These are phyloP conservation scores for Nixonia krombeini DNA, from an alignment of 1,140 invertebrate species.

Conservation along the genomic window DNA sequence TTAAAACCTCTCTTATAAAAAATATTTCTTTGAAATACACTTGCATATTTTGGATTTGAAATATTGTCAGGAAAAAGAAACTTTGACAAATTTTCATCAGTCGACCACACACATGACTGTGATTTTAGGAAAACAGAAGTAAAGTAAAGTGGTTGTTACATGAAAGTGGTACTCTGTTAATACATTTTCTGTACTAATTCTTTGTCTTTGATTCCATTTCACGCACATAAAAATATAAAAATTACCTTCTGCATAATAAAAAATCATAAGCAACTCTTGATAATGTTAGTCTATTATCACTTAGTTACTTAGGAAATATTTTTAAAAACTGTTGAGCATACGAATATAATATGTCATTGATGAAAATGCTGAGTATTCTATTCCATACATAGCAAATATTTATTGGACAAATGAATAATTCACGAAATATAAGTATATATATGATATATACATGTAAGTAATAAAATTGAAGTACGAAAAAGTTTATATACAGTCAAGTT, in stretches of 20 bases:
- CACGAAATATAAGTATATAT: conserved; percentile 27
- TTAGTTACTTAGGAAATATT: conserved; percentile 62
- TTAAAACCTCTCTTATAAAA: too few species aligned
- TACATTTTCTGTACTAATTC: conserved; percentile 31
- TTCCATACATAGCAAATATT: conserved; percentile 41
- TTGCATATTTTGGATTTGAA: too few species aligned
- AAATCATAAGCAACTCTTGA: conserved; percentile 47
- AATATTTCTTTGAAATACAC: too few species aligned
- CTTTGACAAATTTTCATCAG: conserved; percentile 17
- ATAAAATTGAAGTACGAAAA: conserved; percentile 14
- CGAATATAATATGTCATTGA: conserved; percentile 44
- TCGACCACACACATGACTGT: conserved; percentile 63
- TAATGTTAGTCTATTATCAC: conserved; percentile 53
- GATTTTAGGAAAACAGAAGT: conserved; percentile 63
- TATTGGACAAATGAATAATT: conserved; percentile 23
- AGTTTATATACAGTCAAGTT: conserved; percentile 32
- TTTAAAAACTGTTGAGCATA: conserved; percentile 62
- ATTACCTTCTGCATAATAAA: background rate
- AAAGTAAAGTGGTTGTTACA: conserved; percentile 61
- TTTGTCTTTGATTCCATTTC: conserved; percentile 14
- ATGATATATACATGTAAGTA: conserved; percentile 3
- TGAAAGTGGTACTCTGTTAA: conserved; percentile 53
- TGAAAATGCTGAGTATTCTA: conserved; percentile 48
- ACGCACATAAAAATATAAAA: conserved; percentile 2
- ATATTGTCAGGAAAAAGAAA: background rate